Evolutionary conservation across 2,888 invertebrate species (phyloP).

Genomic region (Xylota segnis): DNA sequence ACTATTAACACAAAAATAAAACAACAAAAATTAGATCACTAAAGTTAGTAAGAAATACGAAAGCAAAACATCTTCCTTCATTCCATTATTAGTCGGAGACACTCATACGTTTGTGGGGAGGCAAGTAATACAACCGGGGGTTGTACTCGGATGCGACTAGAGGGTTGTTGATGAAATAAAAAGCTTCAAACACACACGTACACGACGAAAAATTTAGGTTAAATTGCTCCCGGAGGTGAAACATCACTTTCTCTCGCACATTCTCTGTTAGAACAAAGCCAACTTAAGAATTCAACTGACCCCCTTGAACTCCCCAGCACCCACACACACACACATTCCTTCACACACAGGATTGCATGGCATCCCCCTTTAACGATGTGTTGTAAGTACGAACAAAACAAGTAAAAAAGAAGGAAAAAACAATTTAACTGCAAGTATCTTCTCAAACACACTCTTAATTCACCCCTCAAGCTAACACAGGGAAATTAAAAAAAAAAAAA

Average conservation of each 20-base stretch:
- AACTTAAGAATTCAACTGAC: conserved; percentile 57
- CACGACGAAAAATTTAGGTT: conserved; percentile 63
- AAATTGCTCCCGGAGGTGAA: conserved; percentile 70
- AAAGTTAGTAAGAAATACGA: conserved; percentile 54
- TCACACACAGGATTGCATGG: conserved; percentile 11
- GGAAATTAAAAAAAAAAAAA: conserved; percentile 8
- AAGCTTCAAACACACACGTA: conserved; percentile 41
- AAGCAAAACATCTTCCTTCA: conserved; percentile 13
- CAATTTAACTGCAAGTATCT: conserved; percentile 62
- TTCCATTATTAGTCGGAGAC: conserved; percentile 66
- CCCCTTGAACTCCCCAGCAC: conserved; percentile 34
- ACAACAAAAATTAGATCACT: conserved; percentile 61
- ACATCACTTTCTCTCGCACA: conserved; percentile 38
- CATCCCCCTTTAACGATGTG: conserved; percentile 45
- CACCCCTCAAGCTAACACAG: conserved; percentile 49
- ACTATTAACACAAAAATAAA: conserved; percentile 36
- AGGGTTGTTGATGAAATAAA: conserved; percentile 9
- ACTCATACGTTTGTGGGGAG: conserved; percentile 31
- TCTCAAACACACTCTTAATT: conserved; percentile 52
- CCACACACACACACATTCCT: conserved; percentile 11
- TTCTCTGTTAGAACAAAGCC: conserved; percentile 40
- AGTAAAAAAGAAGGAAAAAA: conserved; percentile 19
- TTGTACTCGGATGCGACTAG: conserved; percentile 9
- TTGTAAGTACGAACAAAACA: conserved; percentile 33
- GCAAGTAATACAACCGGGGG: conserved; percentile 3